A percentile compares a stretch with the other conserved stretches of the same genome.
These are phyloP conservation scores for Gymnoscelis rufifasciata DNA, from an alignment of 2,888 invertebrate genomes.

Conservation along the genomic window DNA sequence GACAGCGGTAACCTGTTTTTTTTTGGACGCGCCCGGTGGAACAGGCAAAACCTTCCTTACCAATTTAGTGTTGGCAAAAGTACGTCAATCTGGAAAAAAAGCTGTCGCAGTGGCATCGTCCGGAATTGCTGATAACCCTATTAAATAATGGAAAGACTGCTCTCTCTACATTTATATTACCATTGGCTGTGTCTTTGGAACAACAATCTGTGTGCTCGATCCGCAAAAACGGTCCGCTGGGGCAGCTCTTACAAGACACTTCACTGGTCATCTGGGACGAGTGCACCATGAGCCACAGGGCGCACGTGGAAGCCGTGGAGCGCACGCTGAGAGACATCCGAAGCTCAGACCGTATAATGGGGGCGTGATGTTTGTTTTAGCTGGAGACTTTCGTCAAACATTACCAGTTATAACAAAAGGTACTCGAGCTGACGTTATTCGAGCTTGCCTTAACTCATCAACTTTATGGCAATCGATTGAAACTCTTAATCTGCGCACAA, in stretches of 20 bases:
- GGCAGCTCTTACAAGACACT: conserved; percentile 21
- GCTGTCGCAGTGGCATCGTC: conserved; percentile 35
- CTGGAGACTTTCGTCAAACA: conserved; percentile 21
- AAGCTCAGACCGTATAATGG: not conserved
- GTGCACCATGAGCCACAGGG: conserved; percentile 31
- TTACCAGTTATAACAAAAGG: conserved; percentile 18
- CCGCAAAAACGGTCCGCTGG: conserved; percentile 2
- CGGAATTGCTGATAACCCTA: conserved; percentile 34
- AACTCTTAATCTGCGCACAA: not conserved
- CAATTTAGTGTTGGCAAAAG: conserved; percentile 30
- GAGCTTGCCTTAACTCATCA: conserved; percentile 14
- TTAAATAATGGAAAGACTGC: conserved; percentile 32
- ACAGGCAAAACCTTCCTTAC: conserved; percentile 31
- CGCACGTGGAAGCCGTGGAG: conserved; percentile 28
- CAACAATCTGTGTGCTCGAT: conserved; percentile 13
- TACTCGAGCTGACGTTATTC: conserved; percentile 16
- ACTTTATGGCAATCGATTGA: conserved; percentile 8
- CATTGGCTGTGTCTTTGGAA: conserved; percentile 28
- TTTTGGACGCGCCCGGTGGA: conserved; percentile 10
- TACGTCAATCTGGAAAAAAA: conserved; percentile 27
- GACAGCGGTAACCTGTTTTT: not conserved
- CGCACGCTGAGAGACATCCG: conserved; percentile 33
- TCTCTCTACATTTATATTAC: conserved; percentile 37
- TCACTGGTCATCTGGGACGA: conserved; percentile 31
- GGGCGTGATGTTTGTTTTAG: conserved; percentile 4